These are phyloP conservation scores for Tenualosa ilisha DNA, from an alignment of 2,797 vertebrate species.

Conservation along the genomic window DNA sequence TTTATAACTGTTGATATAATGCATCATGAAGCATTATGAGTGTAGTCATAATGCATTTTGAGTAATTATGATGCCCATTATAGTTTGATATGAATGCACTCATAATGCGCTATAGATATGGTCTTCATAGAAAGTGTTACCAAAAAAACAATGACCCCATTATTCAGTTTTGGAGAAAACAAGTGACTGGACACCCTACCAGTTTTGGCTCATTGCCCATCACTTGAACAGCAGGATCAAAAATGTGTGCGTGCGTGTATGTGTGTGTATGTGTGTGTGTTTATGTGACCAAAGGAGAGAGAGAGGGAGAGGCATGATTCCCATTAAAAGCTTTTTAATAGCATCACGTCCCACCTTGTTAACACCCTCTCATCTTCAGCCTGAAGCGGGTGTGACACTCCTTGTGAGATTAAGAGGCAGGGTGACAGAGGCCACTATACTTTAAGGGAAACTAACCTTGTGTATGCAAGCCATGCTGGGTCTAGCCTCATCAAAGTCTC, in stretches of 20 bases:
- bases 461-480: background rate
- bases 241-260: background rate
- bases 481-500: background rate
- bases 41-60: too few species aligned
- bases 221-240: background rate
- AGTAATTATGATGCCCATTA: too few species aligned
- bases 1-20: too few species aligned
- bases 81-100: too few species aligned
- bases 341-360: conserved; percentile 31
- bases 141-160: background rate
- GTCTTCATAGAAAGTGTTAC: too few species aligned
- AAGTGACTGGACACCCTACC: background rate
- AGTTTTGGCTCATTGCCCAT: background rate
- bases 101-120: too few species aligned
- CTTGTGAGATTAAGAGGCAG: background rate
- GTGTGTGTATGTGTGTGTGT: too few species aligned
- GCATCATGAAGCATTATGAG: too few species aligned
- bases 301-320: conserved; percentile 14
- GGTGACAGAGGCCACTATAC: background rate
- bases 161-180: background rate
- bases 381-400: conserved; percentile 1
- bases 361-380: conserved; percentile 28
- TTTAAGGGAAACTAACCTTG: conserved; percentile 1
- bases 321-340: conserved; percentile 36
- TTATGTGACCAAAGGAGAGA: too few species aligned